Evolutionary conservation across 1,140 invertebrate species (phyloP).

Genomic region (Eubasilissa regina): DNA sequence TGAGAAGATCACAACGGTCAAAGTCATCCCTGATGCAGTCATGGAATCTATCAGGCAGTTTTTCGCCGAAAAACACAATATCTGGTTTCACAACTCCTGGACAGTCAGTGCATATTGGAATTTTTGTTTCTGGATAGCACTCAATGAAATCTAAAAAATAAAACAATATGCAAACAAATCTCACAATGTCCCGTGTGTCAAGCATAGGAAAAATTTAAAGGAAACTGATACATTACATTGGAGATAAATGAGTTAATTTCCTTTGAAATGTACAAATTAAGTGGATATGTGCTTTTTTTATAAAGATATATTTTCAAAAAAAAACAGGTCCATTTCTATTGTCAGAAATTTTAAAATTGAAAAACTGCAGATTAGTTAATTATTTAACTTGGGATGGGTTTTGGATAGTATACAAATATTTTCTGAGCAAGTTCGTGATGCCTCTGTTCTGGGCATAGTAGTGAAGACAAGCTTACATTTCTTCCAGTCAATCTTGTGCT

Average conservation of each 20-base stretch:
- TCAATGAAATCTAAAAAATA: conserved; percentile 71
- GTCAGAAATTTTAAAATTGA: too few relatives aligned
- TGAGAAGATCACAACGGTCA: conserved; percentile 89
- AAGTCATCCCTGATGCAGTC: conserved; percentile 82
- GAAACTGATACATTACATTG: conserved; percentile 47
- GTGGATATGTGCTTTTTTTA: too few relatives aligned
- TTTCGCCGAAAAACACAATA: conserved; percentile 96
- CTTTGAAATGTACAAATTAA: too few relatives aligned
- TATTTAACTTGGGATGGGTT: too few relatives aligned
- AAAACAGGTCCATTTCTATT: too few relatives aligned
- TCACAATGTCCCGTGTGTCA: too few relatives aligned
- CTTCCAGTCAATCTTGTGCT: conserved; percentile 88
- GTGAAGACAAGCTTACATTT: conserved; percentile 73
- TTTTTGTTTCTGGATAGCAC: conserved; percentile 79
- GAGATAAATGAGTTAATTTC: too few relatives aligned
- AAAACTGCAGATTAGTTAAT: too few relatives aligned
- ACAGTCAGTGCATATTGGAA: conserved; percentile 83
- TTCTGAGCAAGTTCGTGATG: too few relatives aligned
- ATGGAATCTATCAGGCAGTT: conserved; percentile 85
- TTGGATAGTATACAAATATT: too few relatives aligned
- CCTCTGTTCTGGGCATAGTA: too few relatives aligned
- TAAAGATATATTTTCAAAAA: too few relatives aligned
- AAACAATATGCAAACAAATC: conserved; percentile 23
- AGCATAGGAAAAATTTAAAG: not conserved
- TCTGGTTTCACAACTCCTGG: conserved; percentile 91